Evolutionary conservation across 2,113 vertebrate genomes (phyloP).

Genomic region (Stercorarius parasiticus): DNA sequence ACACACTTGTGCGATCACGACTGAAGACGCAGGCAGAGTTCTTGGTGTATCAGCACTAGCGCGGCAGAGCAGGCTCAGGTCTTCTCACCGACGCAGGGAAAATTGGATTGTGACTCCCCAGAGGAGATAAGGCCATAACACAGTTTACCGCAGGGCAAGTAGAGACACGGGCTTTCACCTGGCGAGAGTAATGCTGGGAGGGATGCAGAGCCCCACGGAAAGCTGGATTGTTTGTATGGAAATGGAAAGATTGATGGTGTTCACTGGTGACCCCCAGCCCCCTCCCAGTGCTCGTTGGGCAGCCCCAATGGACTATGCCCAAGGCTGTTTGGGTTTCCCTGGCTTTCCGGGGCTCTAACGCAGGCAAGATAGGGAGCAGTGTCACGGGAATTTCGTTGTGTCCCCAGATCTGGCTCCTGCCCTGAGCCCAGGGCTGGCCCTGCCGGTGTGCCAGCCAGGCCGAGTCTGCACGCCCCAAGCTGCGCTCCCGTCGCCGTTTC

Average conservation of each 20-base stretch:
- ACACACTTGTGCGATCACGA: neutral
- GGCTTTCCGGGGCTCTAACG: accelerated
- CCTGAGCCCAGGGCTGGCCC: too few relatives aligned
- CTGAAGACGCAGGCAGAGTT: neutral
- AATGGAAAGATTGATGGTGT: neutral
- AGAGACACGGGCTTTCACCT: neutral
- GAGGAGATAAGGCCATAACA: neutral
- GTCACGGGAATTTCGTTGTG: neutral
- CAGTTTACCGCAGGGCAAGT: accelerated
- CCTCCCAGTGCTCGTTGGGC: too few relatives aligned
- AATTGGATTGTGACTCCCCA: neutral
- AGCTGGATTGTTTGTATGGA: neutral
- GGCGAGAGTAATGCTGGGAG: neutral
- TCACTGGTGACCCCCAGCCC: neutral
- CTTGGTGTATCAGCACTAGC: neutral
- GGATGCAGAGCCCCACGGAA: neutral
- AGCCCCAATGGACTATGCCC: neutral
- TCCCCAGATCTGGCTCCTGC: neutral
- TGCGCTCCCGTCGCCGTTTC: neutral
- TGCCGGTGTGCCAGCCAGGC: neutral
- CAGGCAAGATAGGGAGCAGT: neutral
- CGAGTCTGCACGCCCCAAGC: neutral
- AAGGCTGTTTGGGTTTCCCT: neutral
- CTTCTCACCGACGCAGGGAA: neutral
- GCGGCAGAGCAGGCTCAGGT: neutral